Conservation (phyloP, 1,140 invertebrate genomes). For the Branchinecta lindahli region DNA sequence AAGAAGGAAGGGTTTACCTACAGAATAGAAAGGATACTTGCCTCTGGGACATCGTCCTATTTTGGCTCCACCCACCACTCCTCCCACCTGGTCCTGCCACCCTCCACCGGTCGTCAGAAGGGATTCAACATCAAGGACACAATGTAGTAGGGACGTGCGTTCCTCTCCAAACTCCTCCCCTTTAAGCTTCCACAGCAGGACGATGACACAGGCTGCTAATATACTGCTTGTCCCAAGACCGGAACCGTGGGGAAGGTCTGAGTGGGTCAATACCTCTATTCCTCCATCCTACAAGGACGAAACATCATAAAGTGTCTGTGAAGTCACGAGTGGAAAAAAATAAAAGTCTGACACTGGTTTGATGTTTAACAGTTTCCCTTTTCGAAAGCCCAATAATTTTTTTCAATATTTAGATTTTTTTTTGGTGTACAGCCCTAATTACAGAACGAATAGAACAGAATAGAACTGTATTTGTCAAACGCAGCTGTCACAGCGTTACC, state of each 20-base stretch:
- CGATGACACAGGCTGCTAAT: conserved; percentile 34
- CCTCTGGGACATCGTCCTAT: not conserved
- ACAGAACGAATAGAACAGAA: too few relatives aligned
- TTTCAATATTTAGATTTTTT: too few relatives aligned
- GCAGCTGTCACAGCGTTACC: too few relatives aligned
- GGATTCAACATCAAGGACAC: conserved; percentile 38
- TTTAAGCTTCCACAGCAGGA: conserved; percentile 32
- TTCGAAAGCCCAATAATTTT: too few relatives aligned
- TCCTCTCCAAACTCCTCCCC: conserved; percentile 24
- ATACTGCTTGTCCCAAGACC: conserved; percentile 40
- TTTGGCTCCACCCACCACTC: conserved; percentile 34
- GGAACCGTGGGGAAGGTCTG: conserved; percentile 38
- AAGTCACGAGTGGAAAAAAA: too few relatives aligned
- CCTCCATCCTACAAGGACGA: conserved; percentile 26
- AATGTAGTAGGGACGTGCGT: conserved; percentile 10
- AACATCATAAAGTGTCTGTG: not conserved
- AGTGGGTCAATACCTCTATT: conserved; percentile 37
- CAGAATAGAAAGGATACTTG: too few relatives aligned
- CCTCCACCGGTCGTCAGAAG: conserved; percentile 40
- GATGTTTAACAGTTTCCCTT: too few relatives aligned
- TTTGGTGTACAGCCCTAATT: too few relatives aligned
- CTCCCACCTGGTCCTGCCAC: conserved; percentile 42
- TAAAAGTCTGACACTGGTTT: too few relatives aligned
- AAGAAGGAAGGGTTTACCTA: too few relatives aligned
- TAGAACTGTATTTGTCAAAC: too few relatives aligned